phyloP scores from a whole-genome alignment of 2,113 vertebrate genomes.

The Petrocephalus microphthalmus region DNA sequence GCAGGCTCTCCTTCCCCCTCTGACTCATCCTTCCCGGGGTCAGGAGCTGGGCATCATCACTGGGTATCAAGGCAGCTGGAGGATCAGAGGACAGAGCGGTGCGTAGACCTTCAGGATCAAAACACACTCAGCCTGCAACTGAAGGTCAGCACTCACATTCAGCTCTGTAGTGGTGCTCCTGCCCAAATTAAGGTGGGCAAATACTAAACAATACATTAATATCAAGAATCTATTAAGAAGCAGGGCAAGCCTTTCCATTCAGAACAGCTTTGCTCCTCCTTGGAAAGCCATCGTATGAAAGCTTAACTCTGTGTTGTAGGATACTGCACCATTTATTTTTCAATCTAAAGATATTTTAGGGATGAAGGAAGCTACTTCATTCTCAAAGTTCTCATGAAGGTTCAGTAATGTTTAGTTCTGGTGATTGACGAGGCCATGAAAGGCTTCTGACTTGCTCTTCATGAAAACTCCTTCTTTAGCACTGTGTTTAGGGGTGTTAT shows the following conservation, averaged over 20 bases:
- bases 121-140: background rate
- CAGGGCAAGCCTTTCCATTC: background rate
- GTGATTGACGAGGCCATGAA: background rate
- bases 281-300: background rate
- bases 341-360: background rate
- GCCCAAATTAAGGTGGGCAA: background rate
- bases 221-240: background rate
- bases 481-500: background rate
- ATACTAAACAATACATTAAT: background rate
- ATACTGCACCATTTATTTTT: background rate
- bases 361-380: background rate
- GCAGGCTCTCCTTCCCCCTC: constrained; percentile 78
- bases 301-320: background rate
- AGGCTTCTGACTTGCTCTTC: background rate
- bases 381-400: background rate
- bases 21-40: constrained; percentile 90
- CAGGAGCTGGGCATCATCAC: constrained; percentile 74
- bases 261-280: background rate
- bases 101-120: background rate
- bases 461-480: background rate
- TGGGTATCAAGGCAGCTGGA: constrained; percentile 65
- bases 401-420: background rate
- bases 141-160: background rate
- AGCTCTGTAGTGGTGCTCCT: background rate
- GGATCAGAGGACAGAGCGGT: background rate